These are phyloP conservation scores for Epinephelus coioides DNA, from an alignment of 2,797 vertebrate genomes.

Conservation along the genomic window DNA sequence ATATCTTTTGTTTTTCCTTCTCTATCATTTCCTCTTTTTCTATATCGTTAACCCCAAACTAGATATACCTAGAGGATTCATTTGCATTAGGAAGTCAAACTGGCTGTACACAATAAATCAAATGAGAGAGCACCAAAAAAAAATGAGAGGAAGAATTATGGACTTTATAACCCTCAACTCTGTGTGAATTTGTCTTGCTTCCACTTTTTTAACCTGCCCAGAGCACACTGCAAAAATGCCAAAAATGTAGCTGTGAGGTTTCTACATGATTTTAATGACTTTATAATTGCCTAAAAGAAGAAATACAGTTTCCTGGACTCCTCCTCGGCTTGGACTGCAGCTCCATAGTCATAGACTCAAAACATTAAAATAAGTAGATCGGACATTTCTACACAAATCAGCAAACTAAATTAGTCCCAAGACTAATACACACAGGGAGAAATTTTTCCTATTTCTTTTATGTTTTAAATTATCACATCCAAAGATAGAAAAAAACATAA, in stretches of 20 bases:
- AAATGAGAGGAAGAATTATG: slow-evolving; percentile 14
- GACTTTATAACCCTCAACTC: neutral
- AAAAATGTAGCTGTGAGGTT: slow-evolving; percentile 20
- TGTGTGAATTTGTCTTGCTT: neutral
- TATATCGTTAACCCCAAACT: neutral
- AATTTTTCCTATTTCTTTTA: neutral
- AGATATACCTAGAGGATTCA: neutral
- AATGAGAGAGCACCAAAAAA: neutral
- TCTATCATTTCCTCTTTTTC: neutral
- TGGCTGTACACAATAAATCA: neutral
- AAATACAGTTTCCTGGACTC: slow-evolving; percentile 32
- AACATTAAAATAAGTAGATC: slow-evolving; percentile 34
- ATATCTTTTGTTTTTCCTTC: neutral
- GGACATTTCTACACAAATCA: slow-evolving; percentile 27
- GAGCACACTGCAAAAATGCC: neutral
- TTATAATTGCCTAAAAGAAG: slow-evolving; percentile 26
- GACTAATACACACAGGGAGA: slow-evolving; percentile 13
- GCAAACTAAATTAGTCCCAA: slow-evolving; percentile 39
- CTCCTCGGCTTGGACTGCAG: slow-evolving; percentile 28
- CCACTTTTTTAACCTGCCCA: slow-evolving; percentile 7
- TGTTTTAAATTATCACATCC: slow-evolving; percentile 37
- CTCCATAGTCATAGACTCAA: neutral
- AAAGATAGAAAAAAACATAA: slow-evolving; percentile 40
- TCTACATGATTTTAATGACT: slow-evolving; percentile 24
- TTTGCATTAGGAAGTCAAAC: neutral